Evolutionary conservation across 2,113 vertebrate species (phyloP).

Genomic region (Leucosticte australis): DNA sequence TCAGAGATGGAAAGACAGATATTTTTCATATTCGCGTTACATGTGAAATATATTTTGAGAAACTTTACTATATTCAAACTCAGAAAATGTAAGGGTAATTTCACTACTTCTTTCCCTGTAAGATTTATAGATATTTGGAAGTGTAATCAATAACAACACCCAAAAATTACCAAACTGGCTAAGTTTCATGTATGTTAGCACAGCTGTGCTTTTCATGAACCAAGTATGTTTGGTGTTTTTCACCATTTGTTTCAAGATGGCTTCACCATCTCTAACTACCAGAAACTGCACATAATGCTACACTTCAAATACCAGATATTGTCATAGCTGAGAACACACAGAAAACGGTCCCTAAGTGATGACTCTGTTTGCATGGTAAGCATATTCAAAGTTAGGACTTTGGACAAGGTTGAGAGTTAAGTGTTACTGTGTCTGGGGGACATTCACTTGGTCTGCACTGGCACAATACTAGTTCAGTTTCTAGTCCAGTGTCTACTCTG

Average conservation of each 20-base stretch:
- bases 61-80: not conserved
- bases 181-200: not conserved
- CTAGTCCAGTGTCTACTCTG: not conserved
- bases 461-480: not conserved
- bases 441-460: rapidly evolving
- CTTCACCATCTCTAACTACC: not conserved
- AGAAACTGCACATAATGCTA: not conserved
- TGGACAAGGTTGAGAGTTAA: not conserved
- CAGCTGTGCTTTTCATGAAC: not conserved
- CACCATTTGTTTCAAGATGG: not conserved
- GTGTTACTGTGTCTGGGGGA: not conserved
- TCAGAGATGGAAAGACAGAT: not conserved
- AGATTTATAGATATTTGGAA: not conserved
- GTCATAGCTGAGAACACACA: not conserved
- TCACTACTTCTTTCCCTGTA: not conserved
- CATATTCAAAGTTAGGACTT: not conserved
- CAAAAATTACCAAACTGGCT: rapidly evolving
- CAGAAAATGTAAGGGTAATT: not conserved
- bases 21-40: not conserved
- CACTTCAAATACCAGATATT: not conserved
- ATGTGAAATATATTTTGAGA: not conserved
- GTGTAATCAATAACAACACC: not conserved
- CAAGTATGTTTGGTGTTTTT: not conserved
- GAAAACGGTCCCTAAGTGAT: not conserved
- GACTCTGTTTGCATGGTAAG: not conserved